Conservation (phyloP, 1,140 invertebrate genomes). For the Drosophila virilis region DNA sequence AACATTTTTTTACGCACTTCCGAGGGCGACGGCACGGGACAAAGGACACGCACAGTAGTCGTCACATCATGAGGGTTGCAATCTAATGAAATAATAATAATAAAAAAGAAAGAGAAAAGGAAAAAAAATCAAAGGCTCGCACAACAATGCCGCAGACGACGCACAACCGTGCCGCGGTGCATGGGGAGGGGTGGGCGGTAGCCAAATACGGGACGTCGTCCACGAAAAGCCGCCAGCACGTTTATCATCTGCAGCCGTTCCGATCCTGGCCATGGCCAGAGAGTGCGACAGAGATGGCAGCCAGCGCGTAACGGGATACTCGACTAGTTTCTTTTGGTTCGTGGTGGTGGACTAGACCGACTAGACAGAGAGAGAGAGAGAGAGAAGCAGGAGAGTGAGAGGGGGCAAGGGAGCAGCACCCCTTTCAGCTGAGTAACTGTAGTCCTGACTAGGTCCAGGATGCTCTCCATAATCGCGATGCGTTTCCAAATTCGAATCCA, state of each 20-base stretch:
- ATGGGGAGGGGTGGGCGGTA: background rate
- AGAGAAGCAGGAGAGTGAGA: background rate
- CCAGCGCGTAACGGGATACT: slow-evolving; percentile 48
- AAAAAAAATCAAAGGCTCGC: slow-evolving; percentile 23
- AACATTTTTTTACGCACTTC: slow-evolving; percentile 57
- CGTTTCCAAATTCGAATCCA: slow-evolving; percentile 54
- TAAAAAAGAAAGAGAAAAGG: slow-evolving; percentile 46
- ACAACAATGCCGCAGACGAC: slow-evolving; percentile 27
- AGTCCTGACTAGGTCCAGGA: background rate
- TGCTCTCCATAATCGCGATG: slow-evolving; percentile 16
- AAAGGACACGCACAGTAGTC: slow-evolving; percentile 34
- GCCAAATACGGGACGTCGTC: background rate
- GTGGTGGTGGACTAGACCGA: slow-evolving; percentile 8
- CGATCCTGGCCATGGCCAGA: slow-evolving; percentile 46
- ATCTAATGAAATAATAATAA: slow-evolving; percentile 82
- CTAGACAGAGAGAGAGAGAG: too few relatives aligned
- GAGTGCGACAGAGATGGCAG: slow-evolving; percentile 4
- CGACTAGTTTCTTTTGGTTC: background rate
- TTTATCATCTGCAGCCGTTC: slow-evolving; percentile 57
- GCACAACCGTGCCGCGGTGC: background rate
- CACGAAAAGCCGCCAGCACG: slow-evolving; percentile 14
- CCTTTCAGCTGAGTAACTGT: background rate
- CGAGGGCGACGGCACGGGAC: slow-evolving; percentile 3
- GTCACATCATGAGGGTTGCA: slow-evolving; percentile 61
- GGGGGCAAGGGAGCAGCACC: background rate